Evolutionary conservation across 2,113 vertebrate genomes (phyloP).

Genomic region (Gallinago undulata): DNA sequence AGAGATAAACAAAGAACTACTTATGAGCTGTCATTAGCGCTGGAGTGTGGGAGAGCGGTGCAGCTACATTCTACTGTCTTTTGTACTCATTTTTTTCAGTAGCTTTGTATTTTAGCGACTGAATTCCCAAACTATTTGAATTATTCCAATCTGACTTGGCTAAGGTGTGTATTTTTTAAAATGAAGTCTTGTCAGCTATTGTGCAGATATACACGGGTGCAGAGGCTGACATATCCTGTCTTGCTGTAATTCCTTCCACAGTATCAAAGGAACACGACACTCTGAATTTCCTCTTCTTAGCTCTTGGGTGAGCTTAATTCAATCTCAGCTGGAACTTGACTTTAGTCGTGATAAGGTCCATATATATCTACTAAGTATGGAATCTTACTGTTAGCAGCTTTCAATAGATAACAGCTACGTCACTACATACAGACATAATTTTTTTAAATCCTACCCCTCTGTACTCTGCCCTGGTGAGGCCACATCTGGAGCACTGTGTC

Average conservation of each 20-base stretch:
- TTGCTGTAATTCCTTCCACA: background rate
- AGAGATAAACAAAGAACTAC: conserved; percentile 23
- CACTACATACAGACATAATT: background rate
- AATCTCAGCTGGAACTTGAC: background rate
- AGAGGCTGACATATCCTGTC: background rate
- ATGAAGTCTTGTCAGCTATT: background rate
- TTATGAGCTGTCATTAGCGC: background rate
- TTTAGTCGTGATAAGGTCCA: background rate
- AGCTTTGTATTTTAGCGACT: background rate
- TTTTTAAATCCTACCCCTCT: background rate
- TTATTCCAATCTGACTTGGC: background rate
- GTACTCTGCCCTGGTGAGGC: too few species aligned
- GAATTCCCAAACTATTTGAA: background rate
- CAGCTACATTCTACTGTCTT: background rate
- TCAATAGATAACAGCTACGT: background rate
- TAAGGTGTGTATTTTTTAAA: background rate
- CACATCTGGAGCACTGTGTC: too few species aligned
- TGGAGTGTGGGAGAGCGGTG: background rate
- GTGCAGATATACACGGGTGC: background rate
- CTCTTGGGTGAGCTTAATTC: background rate
- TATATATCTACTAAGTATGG: background rate
- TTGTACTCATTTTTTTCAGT: background rate
- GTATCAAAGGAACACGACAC: background rate
- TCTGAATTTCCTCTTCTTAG: background rate
- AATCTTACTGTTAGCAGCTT: background rate